Evolutionary conservation across 2,888 invertebrate genomes (phyloP).

Genomic region (Caenorhabditis macrosperma): DNA sequence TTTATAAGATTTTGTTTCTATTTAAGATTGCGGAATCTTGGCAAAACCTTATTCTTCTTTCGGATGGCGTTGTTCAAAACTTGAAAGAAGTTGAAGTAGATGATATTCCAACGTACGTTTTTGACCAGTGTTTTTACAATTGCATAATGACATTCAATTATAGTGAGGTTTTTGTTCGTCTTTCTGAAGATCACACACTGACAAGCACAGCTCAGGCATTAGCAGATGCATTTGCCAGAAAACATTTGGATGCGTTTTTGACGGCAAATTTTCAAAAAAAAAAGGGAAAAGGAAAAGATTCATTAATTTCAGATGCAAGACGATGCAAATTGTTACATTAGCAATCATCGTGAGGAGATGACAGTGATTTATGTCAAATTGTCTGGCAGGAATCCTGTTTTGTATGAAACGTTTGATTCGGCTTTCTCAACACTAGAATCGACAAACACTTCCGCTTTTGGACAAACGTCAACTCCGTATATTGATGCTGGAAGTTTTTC

Average conservation of each 20-base stretch:
- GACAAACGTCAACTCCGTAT: not conserved
- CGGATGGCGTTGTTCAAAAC: conserved; percentile 65
- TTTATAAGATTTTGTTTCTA: no score
- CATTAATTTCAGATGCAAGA: conserved; percentile 41
- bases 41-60: conserved; percentile 59
- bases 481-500: conserved; percentile 18
- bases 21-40: conserved; percentile 60
- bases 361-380: conserved; percentile 57
- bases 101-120: conserved; percentile 54
- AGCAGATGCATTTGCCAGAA: conserved; percentile 50
- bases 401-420: conserved; percentile 43
- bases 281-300: not conserved
- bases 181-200: conserved; percentile 51
- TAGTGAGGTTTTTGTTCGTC: conserved; percentile 49
- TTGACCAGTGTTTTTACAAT: not conserved
- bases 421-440: conserved; percentile 41
- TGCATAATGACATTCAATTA: conserved; percentile 8
- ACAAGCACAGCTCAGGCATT: conserved; percentile 55
- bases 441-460: not conserved
- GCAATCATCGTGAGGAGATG: conserved; percentile 64
- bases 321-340: conserved; percentile 26
- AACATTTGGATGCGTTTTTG: conserved; percentile 55
- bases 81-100: conserved; percentile 60
- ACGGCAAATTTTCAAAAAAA: conserved; percentile 20
- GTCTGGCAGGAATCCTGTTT: not conserved